phyloP scores from a whole-genome alignment of 2,797 vertebrate genomes.

The Notamacropus eugenii region DNA sequence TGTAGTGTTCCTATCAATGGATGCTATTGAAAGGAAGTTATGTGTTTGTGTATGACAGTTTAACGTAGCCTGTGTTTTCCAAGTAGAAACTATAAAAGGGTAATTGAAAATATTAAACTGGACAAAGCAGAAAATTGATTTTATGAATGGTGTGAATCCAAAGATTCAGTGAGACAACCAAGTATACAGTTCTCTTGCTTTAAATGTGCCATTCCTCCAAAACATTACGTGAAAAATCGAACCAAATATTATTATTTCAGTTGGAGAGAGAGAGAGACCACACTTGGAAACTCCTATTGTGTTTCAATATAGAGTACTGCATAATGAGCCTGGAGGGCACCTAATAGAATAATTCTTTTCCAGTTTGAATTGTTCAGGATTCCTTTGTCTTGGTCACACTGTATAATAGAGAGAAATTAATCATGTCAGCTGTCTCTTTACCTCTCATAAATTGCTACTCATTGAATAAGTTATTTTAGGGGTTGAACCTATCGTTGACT shows the following conservation, averaged over 20 bases:
- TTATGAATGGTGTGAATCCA: not conserved
- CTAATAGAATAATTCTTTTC: not conserved
- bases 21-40: not conserved
- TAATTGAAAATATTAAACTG: slow-evolving; percentile 21
- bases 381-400: not conserved
- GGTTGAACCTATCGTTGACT: not conserved
- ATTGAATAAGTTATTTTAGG: not conserved
- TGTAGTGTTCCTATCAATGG: not conserved
- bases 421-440: not conserved
- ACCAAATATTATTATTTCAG: not conserved
- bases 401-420: not conserved
- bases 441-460: slow-evolving; percentile 10
- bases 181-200: not conserved
- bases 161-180: not conserved
- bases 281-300: not conserved
- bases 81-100: not conserved
- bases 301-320: not conserved
- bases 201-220: not conserved
- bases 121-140: not conserved
- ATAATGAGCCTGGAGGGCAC: not conserved
- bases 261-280: not conserved
- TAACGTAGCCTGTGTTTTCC: not conserved
- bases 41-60: not conserved
- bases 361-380: slow-evolving; percentile 1
- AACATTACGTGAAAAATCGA: not conserved